Conservation (phyloP, 2,113 vertebrate genomes). For the Phaetusa simplex region DNA sequence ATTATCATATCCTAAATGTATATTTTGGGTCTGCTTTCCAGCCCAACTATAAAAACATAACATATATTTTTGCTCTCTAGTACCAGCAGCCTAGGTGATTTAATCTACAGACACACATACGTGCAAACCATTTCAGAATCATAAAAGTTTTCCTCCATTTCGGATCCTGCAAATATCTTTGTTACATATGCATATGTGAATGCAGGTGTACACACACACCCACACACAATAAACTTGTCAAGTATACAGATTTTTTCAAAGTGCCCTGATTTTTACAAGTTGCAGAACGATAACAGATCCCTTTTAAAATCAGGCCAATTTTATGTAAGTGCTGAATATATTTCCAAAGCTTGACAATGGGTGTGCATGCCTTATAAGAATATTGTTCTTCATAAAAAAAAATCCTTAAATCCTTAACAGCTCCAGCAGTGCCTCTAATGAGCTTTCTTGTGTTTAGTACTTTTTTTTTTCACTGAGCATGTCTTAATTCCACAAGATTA, state of each 20-base stretch:
- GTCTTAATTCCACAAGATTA: not conserved
- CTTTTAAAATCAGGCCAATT: not conserved
- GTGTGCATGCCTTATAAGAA: not conserved
- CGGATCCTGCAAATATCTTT: not conserved
- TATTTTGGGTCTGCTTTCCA: constrained; percentile 7
- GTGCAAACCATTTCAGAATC: not conserved
- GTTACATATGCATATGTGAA: not conserved
- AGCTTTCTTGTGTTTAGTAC: not conserved
- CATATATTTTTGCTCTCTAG: not conserved
- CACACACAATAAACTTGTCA: not conserved
- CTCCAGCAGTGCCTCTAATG: not conserved
- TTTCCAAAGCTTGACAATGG: not conserved
- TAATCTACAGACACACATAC: not conserved
- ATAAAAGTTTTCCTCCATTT: not conserved
- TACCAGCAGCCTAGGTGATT: not conserved
- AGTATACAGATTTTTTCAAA: not conserved
- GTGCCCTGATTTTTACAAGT: not conserved
- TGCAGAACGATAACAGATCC: not conserved
- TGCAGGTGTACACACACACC: not conserved
- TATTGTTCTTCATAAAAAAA: not conserved
- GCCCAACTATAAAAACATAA: not conserved
- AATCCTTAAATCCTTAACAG: not conserved
- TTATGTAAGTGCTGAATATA: not conserved
- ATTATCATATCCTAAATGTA: not conserved
- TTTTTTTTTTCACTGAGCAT: not conserved